Base-by-base conservation (phyloP, 2,888 invertebrate genomes). In the Nymphalis c-album region DNA sequence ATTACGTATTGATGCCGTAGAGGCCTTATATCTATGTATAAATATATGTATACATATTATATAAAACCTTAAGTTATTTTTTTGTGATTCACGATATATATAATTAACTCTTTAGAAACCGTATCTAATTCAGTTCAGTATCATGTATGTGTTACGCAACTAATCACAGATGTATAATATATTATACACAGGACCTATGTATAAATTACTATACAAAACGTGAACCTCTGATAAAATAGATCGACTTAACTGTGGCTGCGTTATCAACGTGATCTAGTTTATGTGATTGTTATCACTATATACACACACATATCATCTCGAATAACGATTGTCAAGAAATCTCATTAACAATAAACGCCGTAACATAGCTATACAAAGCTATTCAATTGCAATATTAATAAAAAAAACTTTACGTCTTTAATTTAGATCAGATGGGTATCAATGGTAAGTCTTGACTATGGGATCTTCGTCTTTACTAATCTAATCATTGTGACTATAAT, bases 291-390 rank as follows among this genome's bases (percentile, higher is more conserved):
- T 72, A 73, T 72, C 73, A 40, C 60, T 58, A 40, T 40, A 13
- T 13, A 67, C 46, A 70, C 59, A 64, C 26, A 64, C 46, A 47
- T 70, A 64, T 68, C 72, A 60, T 71, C 69, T 69, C 66, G 45
- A 45, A 53, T 57, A 55, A 64, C 62, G 58, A n/a, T 73, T 73
- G 72, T 69, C 73, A 67, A 53, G 48, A 62, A 71, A 73, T 73
- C 73, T 71, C 50, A 48, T 58, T 60, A 18, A 60, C 60, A 51
- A 65, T 58, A 59, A 62, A 58, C 51, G 26, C 5, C 40, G 47
- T 66, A 55, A 6, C 22, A 22, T 22, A 22, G n/a, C 1, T 58
- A 60, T 64, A 53, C 48, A 20, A 67, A 60, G 55, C n/a, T 46
- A 48, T 55, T 62, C 20, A 40, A 57, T 40, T 59, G 63, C 48